Evolutionary conservation across 1,140 invertebrate species (phyloP).

Genomic region (Cylas formicarius): DNA sequence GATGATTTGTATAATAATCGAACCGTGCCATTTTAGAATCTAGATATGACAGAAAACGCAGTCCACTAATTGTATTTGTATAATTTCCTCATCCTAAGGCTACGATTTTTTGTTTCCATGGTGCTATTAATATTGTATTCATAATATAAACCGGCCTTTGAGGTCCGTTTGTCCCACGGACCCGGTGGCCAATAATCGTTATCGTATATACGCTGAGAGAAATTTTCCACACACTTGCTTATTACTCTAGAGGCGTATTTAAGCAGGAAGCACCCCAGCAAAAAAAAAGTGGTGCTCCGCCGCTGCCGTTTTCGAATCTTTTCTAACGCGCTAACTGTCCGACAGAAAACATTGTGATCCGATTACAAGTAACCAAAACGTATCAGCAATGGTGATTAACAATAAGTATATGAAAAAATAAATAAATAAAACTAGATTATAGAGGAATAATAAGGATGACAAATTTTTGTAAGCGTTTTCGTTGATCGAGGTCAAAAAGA

Average conservation of each 20-base stretch:
- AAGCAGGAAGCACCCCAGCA: too few species aligned
- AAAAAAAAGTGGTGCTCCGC: too few species aligned
- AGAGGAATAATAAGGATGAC: conserved; percentile 21
- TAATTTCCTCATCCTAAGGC: conserved; percentile 19
- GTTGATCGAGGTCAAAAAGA: conserved; percentile 7
- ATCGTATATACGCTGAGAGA: conserved; percentile 21
- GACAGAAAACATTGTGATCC: conserved; percentile 33
- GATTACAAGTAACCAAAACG: conserved; percentile 41
- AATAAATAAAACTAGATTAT: conserved; percentile 27
- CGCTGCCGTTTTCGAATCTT: too few species aligned
- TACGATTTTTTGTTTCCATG: conserved; percentile 28
- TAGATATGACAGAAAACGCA: conserved; percentile 22
- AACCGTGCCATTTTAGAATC: conserved; percentile 35
- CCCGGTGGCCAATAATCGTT: too few species aligned
- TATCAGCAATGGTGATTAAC: conserved; percentile 43
- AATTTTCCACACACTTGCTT: too few species aligned
- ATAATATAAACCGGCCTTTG: too few species aligned
- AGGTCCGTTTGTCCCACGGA: too few species aligned
- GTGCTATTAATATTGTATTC: conserved; percentile 31
- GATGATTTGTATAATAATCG: conserved; percentile 18
- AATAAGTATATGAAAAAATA: conserved; percentile 19
- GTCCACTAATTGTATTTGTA: conserved; percentile 23
- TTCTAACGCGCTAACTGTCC: too few species aligned
- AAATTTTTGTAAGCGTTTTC: conserved; percentile 33
- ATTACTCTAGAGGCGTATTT: too few species aligned